Base-by-base conservation (phyloP, 2,113 vertebrate genomes). In the Amphilophus citrinellus region DNA sequence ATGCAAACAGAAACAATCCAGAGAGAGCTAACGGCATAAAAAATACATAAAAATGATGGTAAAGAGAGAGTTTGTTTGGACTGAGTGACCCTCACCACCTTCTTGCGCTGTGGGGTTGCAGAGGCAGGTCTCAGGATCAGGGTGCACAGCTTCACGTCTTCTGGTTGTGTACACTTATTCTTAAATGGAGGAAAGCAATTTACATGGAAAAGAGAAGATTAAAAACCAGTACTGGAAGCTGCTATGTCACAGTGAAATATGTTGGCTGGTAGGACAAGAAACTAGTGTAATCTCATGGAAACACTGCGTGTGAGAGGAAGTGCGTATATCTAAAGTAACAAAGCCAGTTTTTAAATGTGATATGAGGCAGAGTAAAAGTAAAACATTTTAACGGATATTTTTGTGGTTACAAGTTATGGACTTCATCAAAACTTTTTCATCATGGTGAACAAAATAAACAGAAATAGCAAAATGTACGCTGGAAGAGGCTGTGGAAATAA, bases 91-190 rank as follows among this genome's bases (percentile, higher is more conserved):
- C 93, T 95, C 87, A 96, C 96, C 91, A 96, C 94, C 87, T 95
- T 95, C 88, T 96, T 96, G 59, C 93, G 91, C 56, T 91, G 94
- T 2, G 94, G 92, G 11, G 81, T 92, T 0, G 88, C 89, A 3
- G 92, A 79, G 42, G 90, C 63, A 1, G 95, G 95, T 60, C 93
- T 93, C 50, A 96, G 68, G 56, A 96, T 95, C 82, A 96, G 81
- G 4, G 94, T 95, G 57, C 95, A 96, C 83, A 96, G 75, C 86
- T 96, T 95, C 61, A 96, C 95, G 71, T 96, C 96, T 63, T 96
- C 96, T 30, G 96, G 96, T 58, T 96, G 95, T 56, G 96, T 96
- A 9, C 96, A 96, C 75, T 95, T 96, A 87, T 94, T 96, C 96
- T 96, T 85, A 81, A 82, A 89, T 13, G 30, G 20, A 79, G 82